These are phyloP conservation scores for Epinephelus coioides DNA, from an alignment of 2,797 vertebrate species.

Conservation along the genomic window DNA sequence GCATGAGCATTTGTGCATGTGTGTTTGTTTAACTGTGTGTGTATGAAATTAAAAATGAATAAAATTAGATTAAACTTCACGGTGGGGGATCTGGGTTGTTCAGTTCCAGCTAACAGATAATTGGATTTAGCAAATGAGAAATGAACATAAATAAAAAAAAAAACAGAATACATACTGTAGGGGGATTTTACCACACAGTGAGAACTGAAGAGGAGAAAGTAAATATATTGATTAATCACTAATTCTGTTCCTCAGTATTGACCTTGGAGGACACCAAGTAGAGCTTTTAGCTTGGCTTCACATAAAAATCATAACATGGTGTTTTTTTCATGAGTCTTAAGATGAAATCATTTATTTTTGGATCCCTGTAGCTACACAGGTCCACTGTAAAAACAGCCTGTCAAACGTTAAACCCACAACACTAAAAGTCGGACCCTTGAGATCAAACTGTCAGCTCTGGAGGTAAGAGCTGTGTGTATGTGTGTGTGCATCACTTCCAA, in stretches of 20 bases:
- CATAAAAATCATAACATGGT: slow-evolving; percentile 1
- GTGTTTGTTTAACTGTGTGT: slow-evolving; percentile 30
- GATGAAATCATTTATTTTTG: slow-evolving; percentile 35
- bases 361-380: slow-evolving; percentile 20
- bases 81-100: neutral
- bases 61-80: slow-evolving; percentile 21
- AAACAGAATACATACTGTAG: too few species aligned
- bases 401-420: slow-evolving; percentile 40
- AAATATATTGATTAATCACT: neutral
- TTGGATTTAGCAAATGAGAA: slow-evolving; percentile 24
- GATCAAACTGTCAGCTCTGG: slow-evolving; percentile 34
- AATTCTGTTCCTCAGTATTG: neutral
- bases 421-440: slow-evolving; percentile 25
- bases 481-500: slow-evolving; percentile 14
- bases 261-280: slow-evolving; percentile 11
- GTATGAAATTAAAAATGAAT: slow-evolving; percentile 8
- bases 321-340: slow-evolving; percentile 14
- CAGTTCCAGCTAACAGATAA: slow-evolving; percentile 6
- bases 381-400: slow-evolving; percentile 43
- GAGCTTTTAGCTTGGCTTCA: slow-evolving; percentile 20
- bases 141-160: neutral
- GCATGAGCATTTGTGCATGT: slow-evolving; percentile 15
- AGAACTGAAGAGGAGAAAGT: neutral
- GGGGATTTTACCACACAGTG: neutral
- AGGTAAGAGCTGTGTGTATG: slow-evolving; percentile 13